Conservation (phyloP, 2,113 vertebrate genomes). For the Zingel zingel region DNA sequence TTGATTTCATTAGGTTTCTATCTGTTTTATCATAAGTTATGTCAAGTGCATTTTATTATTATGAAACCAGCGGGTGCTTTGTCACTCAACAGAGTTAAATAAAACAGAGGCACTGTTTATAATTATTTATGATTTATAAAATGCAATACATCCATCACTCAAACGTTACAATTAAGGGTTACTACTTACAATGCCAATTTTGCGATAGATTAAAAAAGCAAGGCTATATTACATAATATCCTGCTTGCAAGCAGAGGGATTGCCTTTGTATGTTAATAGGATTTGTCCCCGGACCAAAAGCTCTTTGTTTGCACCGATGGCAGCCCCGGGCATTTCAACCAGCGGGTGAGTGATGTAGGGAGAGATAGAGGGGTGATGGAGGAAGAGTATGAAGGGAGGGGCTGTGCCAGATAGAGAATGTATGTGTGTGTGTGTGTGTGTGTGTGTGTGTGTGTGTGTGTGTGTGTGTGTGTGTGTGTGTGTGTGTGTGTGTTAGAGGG, state of each 20-base stretch:
- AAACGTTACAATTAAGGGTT: constrained; percentile 46
- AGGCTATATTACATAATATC: constrained; percentile 51
- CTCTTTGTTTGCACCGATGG: constrained; percentile 64
- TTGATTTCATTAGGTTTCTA: constrained; percentile 8
- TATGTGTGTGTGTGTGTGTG: constrained; percentile 10
- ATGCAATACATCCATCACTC: constrained; percentile 51
- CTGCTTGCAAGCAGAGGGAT: constrained; percentile 39
- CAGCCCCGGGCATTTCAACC: constrained; percentile 64
- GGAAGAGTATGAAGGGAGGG: background rate
- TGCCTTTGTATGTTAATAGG: constrained; percentile 74
- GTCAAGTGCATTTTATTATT: background rate
- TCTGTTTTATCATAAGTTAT: constrained; percentile 3
- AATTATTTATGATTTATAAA: constrained; percentile 44
- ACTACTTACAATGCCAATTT: constrained; percentile 35
- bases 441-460: constrained; percentile 10
- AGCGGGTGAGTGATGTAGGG: constrained; percentile 47
- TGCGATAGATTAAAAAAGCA: constrained; percentile 50
- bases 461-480: constrained; percentile 1
- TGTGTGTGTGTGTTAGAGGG: background rate
- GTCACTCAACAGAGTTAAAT: constrained; percentile 31
- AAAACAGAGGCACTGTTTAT: constrained; percentile 24
- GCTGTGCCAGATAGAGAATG: background rate
- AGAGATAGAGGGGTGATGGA: constrained; percentile 41
- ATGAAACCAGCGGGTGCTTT: background rate
- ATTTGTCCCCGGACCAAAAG: constrained; percentile 64